Evolutionary conservation across 1,140 invertebrate genomes (phyloP), one percentile per base, ranked within the genome.

Genomic region (Heliconius melpomene): DNA sequence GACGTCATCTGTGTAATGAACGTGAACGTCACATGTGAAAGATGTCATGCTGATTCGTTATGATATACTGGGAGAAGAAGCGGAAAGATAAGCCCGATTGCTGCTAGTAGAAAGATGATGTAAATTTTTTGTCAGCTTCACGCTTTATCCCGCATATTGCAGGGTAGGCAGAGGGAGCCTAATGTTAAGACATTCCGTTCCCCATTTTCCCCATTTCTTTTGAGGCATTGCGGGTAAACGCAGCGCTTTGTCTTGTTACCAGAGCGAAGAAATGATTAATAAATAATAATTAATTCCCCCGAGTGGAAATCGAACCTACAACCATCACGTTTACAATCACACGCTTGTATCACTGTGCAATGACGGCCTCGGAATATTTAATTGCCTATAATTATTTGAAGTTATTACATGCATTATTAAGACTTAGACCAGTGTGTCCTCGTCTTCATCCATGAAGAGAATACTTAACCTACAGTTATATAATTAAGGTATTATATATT

Each of bases 1-100:
- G 23, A 77, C 75, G 75, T 77, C 60, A 70, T 66, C 9, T 29
- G 60, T 66, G 60, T 29, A 66, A 29, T 5, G 26, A 66, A 52
- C 1, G 11, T 16, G 26, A 26, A 26, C 60, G 26, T 29, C 29
- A 60, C 3, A 9, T 26, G 16, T 60, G 3, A n/a, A 20, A 57
- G 8, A 60, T 23, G 54, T 60, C 54, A 60, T 60, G 9, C n/a
- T 26, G 54, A 60, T 60, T 60, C 54, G n/a, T 60, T 46, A 11
- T 60, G 54, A 23, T 60, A 60, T 16, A 46, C 13, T 46, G 3
- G 5, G 5, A 46, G 2, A 13, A 13, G 40, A 46, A 46, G 40
- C 40, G 13, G 13, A 46, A 46, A 46, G 13, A 6, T 26, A 23
- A 60, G 54, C 3, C 9, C n/a, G 9, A 20, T 60, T 1, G 9